Evolutionary conservation across 2,113 vertebrate species (phyloP), one percentile per base, ranked within the genome.

Genomic region (Tapirus terrestris): DNA sequence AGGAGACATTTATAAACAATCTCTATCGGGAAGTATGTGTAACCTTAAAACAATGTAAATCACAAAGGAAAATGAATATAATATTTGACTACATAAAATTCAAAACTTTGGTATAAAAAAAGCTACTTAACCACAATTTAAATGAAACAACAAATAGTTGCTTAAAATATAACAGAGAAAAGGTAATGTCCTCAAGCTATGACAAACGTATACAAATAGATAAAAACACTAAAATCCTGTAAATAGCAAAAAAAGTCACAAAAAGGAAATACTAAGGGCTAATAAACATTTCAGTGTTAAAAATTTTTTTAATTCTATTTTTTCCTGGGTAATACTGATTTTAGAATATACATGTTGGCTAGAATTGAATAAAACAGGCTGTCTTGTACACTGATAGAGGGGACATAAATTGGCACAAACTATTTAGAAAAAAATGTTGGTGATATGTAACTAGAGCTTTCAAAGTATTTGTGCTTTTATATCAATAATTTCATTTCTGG

Each of bases 381-480:
- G 13, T 89, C 25, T 79, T 51, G 3, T 87, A 56, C 14, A 90
- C 8, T 83, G 81, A 79, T n/a, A 53, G 27, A 79, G 67, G 45
- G 70, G 48, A 31, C 39, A 76, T 86, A 61, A 90, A 89, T 70
- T 81, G 60, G 29, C 13, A 56, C 27, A 87, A 86, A 61, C 17
- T 53, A 11, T 73, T 89, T 88, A 88, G 94, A 82, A 95, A 89
- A 94, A 94, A 51, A 67, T 76, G 9, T n/a, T 95, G 21, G 3
- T 91, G 33, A 84, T 84, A 67, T 79, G 33, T 60, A 89, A 17
- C 39, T 11, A 73, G 85, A 79, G 20, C 61, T 67, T 97, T 93
- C 75, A 29, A 97, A 86, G 11, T 77, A 72, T 45, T 83, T 92
- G 17, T 58, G 70, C 29, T 21, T 88, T 91, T 88, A 82, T 51